Conservation (phyloP, 2,113 vertebrate species). For the Eretmochelys imbricata region DNA sequence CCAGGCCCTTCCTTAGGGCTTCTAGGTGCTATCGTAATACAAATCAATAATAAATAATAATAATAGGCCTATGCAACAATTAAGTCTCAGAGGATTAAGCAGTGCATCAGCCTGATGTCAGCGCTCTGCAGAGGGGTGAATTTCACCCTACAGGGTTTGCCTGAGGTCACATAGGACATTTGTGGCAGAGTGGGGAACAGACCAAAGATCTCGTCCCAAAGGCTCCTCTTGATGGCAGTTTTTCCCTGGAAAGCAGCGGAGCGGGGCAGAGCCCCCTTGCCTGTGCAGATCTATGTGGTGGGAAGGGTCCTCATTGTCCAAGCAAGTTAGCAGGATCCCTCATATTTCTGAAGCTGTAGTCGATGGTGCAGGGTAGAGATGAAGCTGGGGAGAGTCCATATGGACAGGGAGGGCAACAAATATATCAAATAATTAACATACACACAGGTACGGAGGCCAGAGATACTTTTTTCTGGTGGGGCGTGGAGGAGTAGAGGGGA, state of each 20-base stretch:
- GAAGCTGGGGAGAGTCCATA: background rate
- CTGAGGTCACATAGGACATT: background rate
- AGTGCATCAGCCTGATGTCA: background rate
- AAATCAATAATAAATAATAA: background rate
- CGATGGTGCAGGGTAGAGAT: background rate
- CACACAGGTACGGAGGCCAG: background rate
- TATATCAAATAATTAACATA: background rate
- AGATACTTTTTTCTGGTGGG: background rate
- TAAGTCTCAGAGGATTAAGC: background rate
- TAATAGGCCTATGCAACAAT: background rate
- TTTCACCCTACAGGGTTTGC: background rate
- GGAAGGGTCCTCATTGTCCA: background rate
- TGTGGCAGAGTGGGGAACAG: background rate
- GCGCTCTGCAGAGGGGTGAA: background rate
- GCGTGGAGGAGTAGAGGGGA: background rate
- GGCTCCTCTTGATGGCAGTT: too few relatives aligned
- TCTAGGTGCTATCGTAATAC: background rate
- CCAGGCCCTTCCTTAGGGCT: background rate
- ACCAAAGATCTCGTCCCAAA: background rate
- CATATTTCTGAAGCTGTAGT: background rate
- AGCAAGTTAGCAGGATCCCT: background rate
- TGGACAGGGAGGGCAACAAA: background rate
- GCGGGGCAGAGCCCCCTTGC: too few relatives aligned
- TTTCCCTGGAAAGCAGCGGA: too few relatives aligned
- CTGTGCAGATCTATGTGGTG: too few relatives aligned